Conservation (phyloP, 2,888 invertebrate genomes). For the Tiphia femorata region DNA sequence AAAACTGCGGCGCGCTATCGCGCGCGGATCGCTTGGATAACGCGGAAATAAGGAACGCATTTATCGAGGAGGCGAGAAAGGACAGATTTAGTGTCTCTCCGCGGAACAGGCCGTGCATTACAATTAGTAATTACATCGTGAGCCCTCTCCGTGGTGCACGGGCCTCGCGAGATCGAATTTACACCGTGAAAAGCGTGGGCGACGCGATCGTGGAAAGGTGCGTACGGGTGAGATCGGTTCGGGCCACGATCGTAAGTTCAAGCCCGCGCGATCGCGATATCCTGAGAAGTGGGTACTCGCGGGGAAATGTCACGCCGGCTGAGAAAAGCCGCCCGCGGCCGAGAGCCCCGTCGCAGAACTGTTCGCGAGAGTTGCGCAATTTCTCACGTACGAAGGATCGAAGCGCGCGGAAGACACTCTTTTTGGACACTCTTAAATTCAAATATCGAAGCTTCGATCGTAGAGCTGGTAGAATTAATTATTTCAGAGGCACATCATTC, state of each 20-base stretch:
- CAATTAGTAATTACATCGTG: slow-evolving; percentile 53
- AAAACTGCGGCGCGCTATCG: too few species aligned
- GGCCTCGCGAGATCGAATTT: slow-evolving; percentile 36
- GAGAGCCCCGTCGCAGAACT: too few species aligned
- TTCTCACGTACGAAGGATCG: too few species aligned
- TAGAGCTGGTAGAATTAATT: too few species aligned
- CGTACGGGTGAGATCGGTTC: slow-evolving; percentile 21
- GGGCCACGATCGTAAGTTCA: slow-evolving; percentile 30
- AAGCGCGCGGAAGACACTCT: too few species aligned
- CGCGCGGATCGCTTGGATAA: background rate
- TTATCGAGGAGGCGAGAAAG: slow-evolving; percentile 15
- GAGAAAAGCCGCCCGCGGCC: slow-evolving; percentile 29
- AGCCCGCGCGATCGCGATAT: slow-evolving; percentile 23
- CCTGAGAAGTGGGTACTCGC: slow-evolving; percentile 31
- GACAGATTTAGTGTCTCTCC: slow-evolving; percentile 28
- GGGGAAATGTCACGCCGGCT: slow-evolving; percentile 34
- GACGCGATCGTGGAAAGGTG: slow-evolving; percentile 15
- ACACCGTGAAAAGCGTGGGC: slow-evolving; percentile 40
- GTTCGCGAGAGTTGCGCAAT: too few species aligned
- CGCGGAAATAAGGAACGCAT: slow-evolving; percentile 1
- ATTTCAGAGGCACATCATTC: too few species aligned
- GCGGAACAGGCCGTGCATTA: slow-evolving; percentile 37
- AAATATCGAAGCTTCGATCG: too few species aligned
- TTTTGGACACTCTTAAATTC: too few species aligned
- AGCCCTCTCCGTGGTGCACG: background rate